phyloP scores from a whole-genome alignment of 2,113 vertebrate species.

The Lates calcarifer region DNA sequence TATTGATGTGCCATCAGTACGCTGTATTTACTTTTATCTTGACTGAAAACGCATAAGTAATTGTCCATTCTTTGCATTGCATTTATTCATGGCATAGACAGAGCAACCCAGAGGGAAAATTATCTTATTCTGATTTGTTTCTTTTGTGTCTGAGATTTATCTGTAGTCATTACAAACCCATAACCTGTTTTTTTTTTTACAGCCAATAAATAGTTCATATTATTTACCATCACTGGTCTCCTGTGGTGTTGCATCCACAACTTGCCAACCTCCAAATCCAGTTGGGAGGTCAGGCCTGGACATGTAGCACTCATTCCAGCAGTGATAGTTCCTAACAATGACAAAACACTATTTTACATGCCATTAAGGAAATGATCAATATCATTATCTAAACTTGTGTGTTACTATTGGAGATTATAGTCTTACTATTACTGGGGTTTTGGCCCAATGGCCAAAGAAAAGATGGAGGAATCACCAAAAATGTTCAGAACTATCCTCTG shows the following conservation, averaged over 20 bases:
- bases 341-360: background rate
- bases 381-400: background rate
- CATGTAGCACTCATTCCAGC: conserved; percentile 99
- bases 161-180: background rate
- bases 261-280: conserved; percentile 97
- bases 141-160: background rate
- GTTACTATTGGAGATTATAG: background rate
- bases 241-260: conserved; percentile 95
- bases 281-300: conserved; percentile 92
- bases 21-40: background rate
- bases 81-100: background rate
- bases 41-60: background rate
- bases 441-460: too few species aligned
- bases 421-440: background rate
- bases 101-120: background rate
- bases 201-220: background rate
- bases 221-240: conserved; percentile 96
- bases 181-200: background rate
- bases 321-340: conserved; percentile 94
- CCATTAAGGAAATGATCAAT: background rate
- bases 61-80: background rate
- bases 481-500: background rate
- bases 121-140: background rate
- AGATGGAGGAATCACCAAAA: too few species aligned
- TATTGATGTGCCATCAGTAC: background rate